Evolutionary conservation across 2,888 invertebrate species (phyloP).

Genomic region (Tuta absoluta): DNA sequence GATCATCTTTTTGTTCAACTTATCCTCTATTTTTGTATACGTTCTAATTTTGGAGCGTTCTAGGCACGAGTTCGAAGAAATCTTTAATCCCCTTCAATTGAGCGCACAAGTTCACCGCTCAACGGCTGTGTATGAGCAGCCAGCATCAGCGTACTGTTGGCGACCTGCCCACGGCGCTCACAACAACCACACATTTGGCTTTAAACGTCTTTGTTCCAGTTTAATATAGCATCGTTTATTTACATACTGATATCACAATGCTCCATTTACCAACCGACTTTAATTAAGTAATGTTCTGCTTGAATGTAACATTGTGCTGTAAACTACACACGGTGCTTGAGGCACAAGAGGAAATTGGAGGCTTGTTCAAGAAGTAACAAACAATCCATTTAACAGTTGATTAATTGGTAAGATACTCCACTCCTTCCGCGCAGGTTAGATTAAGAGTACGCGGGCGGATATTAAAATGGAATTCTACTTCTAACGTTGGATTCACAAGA

Average conservation of each 20-base stretch:
- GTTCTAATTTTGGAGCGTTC: too few species aligned
- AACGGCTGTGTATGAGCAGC: background rate
- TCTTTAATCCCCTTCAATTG: background rate
- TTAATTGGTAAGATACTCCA: background rate
- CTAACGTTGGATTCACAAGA: too few species aligned
- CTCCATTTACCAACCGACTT: background rate
- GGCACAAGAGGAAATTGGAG: background rate
- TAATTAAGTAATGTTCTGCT: background rate
- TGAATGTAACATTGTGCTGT: too few species aligned
- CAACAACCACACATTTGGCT: background rate
- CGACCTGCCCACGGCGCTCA: background rate
- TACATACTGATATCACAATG: background rate
- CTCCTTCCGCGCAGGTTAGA: too few species aligned
- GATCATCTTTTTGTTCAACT: too few species aligned
- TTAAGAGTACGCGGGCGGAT: too few species aligned
- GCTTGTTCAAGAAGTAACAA: background rate
- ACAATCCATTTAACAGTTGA: background rate
- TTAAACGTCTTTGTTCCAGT: conserved; percentile 5
- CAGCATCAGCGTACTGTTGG: background rate
- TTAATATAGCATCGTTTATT: background rate
- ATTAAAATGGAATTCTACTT: too few species aligned
- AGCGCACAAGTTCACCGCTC: background rate
- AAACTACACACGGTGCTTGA: background rate
- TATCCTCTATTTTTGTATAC: too few species aligned
- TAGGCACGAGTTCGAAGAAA: too few species aligned